Conservation (phyloP, 2,113 vertebrate species). For the Ifrita kowaldi region DNA sequence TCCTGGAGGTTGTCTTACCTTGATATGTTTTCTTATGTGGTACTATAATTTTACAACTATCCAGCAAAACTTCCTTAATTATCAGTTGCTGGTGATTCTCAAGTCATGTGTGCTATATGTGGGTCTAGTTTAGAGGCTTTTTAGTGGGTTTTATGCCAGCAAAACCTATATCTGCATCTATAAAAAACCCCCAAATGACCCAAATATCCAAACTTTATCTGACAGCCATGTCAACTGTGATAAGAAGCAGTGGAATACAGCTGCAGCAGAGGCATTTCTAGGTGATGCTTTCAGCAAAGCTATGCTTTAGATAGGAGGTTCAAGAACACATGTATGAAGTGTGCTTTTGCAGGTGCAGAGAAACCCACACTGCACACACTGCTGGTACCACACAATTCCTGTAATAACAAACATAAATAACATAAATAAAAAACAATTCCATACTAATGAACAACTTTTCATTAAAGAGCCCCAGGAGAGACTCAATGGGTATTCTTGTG, state of each 20-base stretch:
- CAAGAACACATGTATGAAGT: not conserved
- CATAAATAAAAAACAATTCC: not conserved
- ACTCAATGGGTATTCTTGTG: not conserved
- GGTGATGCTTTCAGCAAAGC: not conserved
- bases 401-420: not conserved
- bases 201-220: not conserved
- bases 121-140: not conserved
- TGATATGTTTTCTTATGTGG: not conserved
- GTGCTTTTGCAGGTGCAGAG: not conserved
- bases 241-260: not conserved
- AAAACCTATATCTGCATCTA: not conserved
- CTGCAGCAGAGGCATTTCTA: not conserved
- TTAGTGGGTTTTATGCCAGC: not conserved
- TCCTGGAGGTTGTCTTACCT: not conserved
- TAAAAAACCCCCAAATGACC: not conserved
- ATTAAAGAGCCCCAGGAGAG: not conserved
- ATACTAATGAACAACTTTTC: not conserved
- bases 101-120: not conserved
- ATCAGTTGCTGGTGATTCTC: not conserved
- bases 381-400: not conserved
- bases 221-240: not conserved
- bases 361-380: not conserved
- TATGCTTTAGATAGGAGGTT: not conserved
- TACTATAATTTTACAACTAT: not conserved
- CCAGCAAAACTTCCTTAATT: not conserved